Evolutionary conservation across 2,888 invertebrate genomes (phyloP).

Genomic region (Ryuthela nishihirai): DNA sequence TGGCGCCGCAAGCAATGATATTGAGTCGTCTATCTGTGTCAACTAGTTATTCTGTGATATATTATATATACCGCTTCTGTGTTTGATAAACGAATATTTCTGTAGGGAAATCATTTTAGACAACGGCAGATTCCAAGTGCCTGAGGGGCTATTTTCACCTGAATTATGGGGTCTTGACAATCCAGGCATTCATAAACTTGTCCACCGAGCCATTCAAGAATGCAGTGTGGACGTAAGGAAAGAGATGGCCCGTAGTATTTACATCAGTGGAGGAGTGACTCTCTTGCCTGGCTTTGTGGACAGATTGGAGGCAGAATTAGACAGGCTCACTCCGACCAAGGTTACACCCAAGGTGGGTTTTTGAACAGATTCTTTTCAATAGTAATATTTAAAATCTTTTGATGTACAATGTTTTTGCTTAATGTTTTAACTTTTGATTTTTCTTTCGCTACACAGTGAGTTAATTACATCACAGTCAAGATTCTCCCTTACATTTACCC

Average conservation of each 20-base stretch:
- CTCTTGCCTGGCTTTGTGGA: conserved; percentile 58
- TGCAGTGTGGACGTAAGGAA: conserved; percentile 59
- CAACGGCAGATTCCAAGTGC: conserved; percentile 52
- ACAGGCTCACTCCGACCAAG: conserved; percentile 56
- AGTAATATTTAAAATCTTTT: too few relatives aligned
- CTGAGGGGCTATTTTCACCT: conserved; percentile 58
- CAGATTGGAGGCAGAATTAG: conserved; percentile 56
- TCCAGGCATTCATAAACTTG: conserved; percentile 57
- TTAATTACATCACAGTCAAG: too few relatives aligned
- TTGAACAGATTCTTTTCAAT: too few relatives aligned
- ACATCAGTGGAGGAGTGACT: conserved; percentile 57
- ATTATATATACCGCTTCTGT: background rate
- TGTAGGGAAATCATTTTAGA: conserved; percentile 45
- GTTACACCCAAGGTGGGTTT: conserved; percentile 54
- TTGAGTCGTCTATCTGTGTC: too few relatives aligned
- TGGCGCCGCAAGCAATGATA: too few relatives aligned
- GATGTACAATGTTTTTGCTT: too few relatives aligned
- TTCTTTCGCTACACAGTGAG: too few relatives aligned
- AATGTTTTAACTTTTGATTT: too few relatives aligned
- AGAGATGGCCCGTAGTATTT: conserved; percentile 58
- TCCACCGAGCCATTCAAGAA: conserved; percentile 57
- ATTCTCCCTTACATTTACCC: too few relatives aligned
- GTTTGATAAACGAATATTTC: background rate
- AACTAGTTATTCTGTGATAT: too few relatives aligned
- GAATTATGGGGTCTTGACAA: conserved; percentile 59